Base-by-base conservation (phyloP, 92 coral and sea anemone species). In the Palythoa grandiflora region DNA sequence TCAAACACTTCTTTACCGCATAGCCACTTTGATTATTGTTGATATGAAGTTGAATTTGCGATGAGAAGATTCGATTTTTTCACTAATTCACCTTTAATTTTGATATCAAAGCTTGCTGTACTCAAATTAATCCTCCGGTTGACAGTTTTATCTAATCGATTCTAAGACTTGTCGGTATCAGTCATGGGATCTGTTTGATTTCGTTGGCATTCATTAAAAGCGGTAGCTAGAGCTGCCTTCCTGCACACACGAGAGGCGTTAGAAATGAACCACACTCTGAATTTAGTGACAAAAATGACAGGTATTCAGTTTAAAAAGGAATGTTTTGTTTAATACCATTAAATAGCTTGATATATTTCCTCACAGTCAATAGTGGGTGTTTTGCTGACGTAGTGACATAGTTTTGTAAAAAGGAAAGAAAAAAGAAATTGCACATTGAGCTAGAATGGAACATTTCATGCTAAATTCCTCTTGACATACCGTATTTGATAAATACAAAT, bases 121-220 rank as follows among this genome's bases (percentile, higher is more conserved):
- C 63, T 66, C 65, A 63, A 81, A 81, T 81, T 81, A 81, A 81
- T 81, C 86, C 86, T 71, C 60, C n/a, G 20, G 21, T 81, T 81
- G 86, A 81, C 86, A 81, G 90, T 87, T 86, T 83, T 91, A 75
- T 83, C 81, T 87, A 77, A 76, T 91, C 89, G 71, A 77, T 84
- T 68, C 75, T 87, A 86, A 72, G 71, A 88, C 68, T 68, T 88
- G 36, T 16, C 88, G 75, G 89, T 83, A 91, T 91, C 93, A 68
- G 87, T 81, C 50, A 68, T 78, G 89, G 78, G 83, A 91, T 91
- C 91, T 66, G 12, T 51, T n/a, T 80, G 84, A 88, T 88, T 91
- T 83, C 59, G 53, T 35, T 68, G 87, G 84, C 68, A 83, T 91
- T 91, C 91, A 78, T 38, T 74, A 38, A 59, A 71, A 68, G 37